Base-by-base conservation (phyloP, 2,888 invertebrate genomes). In the Limenitis camilla region DNA sequence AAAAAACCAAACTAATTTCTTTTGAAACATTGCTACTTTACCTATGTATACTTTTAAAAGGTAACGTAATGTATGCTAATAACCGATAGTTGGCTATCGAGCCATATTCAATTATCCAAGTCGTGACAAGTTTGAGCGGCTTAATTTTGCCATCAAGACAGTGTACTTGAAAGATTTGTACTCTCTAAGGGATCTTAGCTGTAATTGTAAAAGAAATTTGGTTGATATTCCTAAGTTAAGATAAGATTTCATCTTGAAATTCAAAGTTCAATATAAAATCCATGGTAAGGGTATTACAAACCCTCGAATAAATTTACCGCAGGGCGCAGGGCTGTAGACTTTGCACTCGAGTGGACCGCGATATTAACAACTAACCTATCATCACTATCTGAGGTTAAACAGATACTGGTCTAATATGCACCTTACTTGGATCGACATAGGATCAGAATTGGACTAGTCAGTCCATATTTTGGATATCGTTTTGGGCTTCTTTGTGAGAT, bases 291-390 rank as follows among this genome's bases (percentile, higher is more conserved):
- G 53, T 35, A 48, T 60, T 51, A 51, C 43, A 52, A 56, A 59
- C 58, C 58, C 58, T 61, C 62, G 46, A 50, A 46, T 49, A 41
- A 54, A 56, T 58, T 56, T 56, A 56, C 44, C 58, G 59, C 60
- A 60, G 60, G 55, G 49, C 45, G 52, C 40, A 44, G 53, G 61
- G 61, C 60, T 77, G 76, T 77, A 62, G 71, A 71, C 76, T 71
- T 58, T 72, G 74, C 78, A 74, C 76, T 78, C 66, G 71, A 69
- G 52, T 62, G 71, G 68, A 68, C 73, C 51, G 47, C 49, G 53
- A 55, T 55, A 55, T 55, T 55, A 55, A 55, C 51, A 55, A 51
- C 40, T 43, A 48, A 51, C 55, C 51, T 44, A 52, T 44, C 51
- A 43, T 52, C 47, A 46, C 49, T 50, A 50, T 50, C 49, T 39